A percentile compares a stretch with the other conserved stretches of the same genome.
Evolutionary conservation across 2,888 invertebrate species (phyloP).

Genomic region (Eremobia ochroleuca): DNA sequence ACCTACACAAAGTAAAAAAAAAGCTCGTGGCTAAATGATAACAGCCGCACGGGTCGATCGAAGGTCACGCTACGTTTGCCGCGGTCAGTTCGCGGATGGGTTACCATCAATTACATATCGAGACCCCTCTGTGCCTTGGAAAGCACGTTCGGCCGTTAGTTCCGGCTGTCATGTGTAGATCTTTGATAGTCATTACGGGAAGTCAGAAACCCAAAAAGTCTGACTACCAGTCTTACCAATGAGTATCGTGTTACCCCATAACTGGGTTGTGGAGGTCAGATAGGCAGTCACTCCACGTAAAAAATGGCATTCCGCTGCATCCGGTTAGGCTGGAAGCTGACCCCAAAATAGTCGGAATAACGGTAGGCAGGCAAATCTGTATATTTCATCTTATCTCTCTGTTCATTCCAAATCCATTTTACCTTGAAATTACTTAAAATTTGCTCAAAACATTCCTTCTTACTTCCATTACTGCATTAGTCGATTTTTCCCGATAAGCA

Average conservation of each 20-base stretch:
- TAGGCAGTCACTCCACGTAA: no score
- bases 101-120: background rate
- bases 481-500: slow-evolving; percentile 14
- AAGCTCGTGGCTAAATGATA: no score
- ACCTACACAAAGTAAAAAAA: no score
- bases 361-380: background rate
- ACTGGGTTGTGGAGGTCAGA: no score
- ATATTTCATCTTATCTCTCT: background rate
- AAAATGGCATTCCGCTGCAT: background rate
- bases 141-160: no score
- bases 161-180: background rate
- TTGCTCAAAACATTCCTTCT: background rate
- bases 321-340: background rate
- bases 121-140: no score
- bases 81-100: background rate
- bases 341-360: background rate
- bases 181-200: background rate
- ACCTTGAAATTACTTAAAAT: background rate
- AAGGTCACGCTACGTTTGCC: background rate
- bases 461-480: slow-evolving; percentile 6
- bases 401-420: background rate
- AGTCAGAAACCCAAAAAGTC: background rate
- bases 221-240: no score
- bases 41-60: no score
- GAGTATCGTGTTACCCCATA: no score